Base-by-base conservation (phyloP, 2,113 vertebrate genomes). In the Datnioides undecimradiatus region DNA sequence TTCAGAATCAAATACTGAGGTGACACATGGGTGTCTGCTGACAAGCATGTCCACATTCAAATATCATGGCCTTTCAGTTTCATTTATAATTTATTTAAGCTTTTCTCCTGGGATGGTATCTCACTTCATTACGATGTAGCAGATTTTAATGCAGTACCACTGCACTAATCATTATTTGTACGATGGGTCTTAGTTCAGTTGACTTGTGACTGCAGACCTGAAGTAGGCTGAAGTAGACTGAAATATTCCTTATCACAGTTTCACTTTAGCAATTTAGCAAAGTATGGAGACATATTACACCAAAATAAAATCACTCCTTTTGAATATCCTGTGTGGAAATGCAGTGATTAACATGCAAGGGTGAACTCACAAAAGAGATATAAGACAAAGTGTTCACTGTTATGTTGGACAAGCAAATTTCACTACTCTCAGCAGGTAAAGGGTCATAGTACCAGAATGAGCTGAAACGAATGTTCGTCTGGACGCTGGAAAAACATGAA, bases 401-500 rank as follows among this genome's bases (percentile, higher is more conserved):
- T 23, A 13, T 33, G 31, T 46, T 51, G 54, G 60, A 14, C 23
- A 17, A 43, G 71, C 40, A 66, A 36, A 6, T 25, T 45, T 43
- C 27, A 66, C 7, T n/a, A 3, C 25, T 57, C 10, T 25, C n/a
- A 63, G 3, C 17, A 40, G 45, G 19, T 19, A 36, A 2, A 13
- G 51, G 68, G 73, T 62, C 33, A 40, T 23, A 46, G 17, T 29
- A 40, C 29, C 62, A 81, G 41, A 58, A 38, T 60, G 0, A 73
- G 31, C 68, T 27, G 17, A 58, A 80, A 48, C 2, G 6, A 78
- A 70, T 19, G 23, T 36, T 46, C 34, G 23, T 31, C 49, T 67
- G 34, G 8, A 68, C 25, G 59, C 3, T 69, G 10, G 48, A 49
- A 73, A 73, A 64, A 33, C 60, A 72, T n/a, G n/a, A n/a, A n/a